phyloP scores from a whole-genome alignment of 1,140 invertebrate species.

The Ridgeia piscesae region DNA sequence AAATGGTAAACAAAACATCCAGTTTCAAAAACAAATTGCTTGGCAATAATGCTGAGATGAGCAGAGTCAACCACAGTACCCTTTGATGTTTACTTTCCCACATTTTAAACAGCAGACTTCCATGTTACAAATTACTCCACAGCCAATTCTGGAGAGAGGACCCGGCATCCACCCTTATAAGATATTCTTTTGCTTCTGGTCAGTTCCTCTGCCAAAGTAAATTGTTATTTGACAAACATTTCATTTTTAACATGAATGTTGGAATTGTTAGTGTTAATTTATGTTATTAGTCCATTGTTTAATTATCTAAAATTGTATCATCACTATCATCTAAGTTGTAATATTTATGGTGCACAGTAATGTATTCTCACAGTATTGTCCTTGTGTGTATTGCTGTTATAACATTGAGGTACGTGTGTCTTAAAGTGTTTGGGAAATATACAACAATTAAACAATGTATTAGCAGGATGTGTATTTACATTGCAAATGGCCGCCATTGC shows the following conservation, averaged over 20 bases:
- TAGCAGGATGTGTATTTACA: too few species aligned
- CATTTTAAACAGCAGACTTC: too few species aligned
- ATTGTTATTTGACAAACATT: background rate
- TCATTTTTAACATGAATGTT: background rate
- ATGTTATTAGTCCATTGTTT: background rate
- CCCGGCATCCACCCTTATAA: too few species aligned
- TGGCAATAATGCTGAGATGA: too few species aligned
- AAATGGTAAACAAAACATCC: too few species aligned
- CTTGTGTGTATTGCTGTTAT: background rate
- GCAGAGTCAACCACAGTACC: too few species aligned
- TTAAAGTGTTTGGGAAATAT: background rate
- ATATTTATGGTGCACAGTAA: background rate
- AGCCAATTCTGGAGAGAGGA: too few species aligned
- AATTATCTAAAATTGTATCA: background rate
- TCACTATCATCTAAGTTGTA: background rate
- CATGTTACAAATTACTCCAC: too few species aligned
- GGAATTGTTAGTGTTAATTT: background rate
- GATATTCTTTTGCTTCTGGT: background rate
- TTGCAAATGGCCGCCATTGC: background rate
- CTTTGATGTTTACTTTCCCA: too few species aligned
- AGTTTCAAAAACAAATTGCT: too few species aligned
- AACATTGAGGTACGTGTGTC: background rate
- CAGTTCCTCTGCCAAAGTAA: background rate
- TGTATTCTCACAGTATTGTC: background rate
- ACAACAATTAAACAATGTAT: too few species aligned